Percentiles rank a stretch among this genome's conserved stretches.
phyloP scores from a whole-genome alignment of 1,140 invertebrate genomes.

The Ladona fulva region DNA sequence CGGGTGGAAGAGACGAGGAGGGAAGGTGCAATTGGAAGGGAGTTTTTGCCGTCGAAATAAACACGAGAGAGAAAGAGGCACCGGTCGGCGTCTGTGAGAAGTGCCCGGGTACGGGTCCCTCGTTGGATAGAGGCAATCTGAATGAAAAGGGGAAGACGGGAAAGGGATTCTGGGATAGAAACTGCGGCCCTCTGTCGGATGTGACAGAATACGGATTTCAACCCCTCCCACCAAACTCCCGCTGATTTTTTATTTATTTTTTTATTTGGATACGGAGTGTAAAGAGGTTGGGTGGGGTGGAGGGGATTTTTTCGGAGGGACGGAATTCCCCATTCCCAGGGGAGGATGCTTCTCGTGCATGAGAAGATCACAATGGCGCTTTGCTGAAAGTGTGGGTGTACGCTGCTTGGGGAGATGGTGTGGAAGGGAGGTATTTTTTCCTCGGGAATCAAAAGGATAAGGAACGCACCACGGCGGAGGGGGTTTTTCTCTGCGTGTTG shows the following conservation, averaged over 20 bases:
- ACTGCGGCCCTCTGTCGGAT: not conserved
- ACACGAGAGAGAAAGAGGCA: no score
- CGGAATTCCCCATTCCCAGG: not conserved
- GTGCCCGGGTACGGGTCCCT: no score
- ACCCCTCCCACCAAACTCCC: not conserved
- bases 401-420: not conserved
- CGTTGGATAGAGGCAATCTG: no score
- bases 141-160: no score
- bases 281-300: not conserved
- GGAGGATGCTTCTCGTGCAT: not conserved
- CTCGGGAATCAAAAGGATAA: not conserved
- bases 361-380: not conserved
- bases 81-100: no score
- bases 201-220: conserved; percentile 5
- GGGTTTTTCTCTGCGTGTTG: not conserved
- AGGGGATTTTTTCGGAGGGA: not conserved
- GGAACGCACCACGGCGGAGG: not conserved
- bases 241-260: conserved; percentile 8
- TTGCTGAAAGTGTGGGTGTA: not conserved
- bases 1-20: no score
- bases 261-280: conserved; percentile 1
- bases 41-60: no score
- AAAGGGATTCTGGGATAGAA: no score
- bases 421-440: not conserved
- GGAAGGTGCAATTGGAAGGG: no score